Evolutionary conservation across 2,113 vertebrate genomes (phyloP).

Genomic region (Trichechus manatus): DNA sequence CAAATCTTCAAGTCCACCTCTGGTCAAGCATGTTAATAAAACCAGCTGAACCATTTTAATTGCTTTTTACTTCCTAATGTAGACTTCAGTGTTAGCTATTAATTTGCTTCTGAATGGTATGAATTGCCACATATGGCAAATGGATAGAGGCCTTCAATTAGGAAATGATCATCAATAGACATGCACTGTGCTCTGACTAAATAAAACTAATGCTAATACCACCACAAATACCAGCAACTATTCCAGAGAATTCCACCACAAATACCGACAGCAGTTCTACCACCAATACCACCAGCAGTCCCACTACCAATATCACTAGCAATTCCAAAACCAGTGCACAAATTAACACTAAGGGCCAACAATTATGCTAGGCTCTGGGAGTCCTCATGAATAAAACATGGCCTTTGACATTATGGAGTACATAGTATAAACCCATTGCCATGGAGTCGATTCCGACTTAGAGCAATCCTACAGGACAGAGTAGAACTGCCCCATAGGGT

Average conservation of each 20-base stretch:
- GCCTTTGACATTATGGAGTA: background rate
- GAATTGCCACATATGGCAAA: background rate
- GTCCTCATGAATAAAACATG: background rate
- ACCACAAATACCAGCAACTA: background rate
- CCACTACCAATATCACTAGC: background rate
- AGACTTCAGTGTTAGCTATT: background rate
- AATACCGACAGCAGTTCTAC: background rate
- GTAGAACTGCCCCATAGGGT: too few relatives aligned
- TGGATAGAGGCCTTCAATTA: background rate
- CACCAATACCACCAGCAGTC: background rate
- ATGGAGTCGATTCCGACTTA: too few relatives aligned
- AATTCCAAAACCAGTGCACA: background rate
- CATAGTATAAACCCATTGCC: background rate
- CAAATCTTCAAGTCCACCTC: background rate
- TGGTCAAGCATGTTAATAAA: conserved; percentile 29
- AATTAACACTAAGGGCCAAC: background rate
- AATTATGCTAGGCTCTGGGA: background rate
- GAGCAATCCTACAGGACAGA: too few relatives aligned
- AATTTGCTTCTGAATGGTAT: background rate
- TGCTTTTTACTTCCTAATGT: conserved; percentile 18
- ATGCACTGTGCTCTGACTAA: background rate
- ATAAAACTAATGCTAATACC: background rate
- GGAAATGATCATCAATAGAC: background rate
- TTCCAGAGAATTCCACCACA: background rate
- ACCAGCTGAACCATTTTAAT: conserved; percentile 19